Evolutionary conservation across 53 echinoderm and acorn worm species (phyloP), one percentile per base, ranked within the genome.

Genomic region (Stichopus horrens): DNA sequence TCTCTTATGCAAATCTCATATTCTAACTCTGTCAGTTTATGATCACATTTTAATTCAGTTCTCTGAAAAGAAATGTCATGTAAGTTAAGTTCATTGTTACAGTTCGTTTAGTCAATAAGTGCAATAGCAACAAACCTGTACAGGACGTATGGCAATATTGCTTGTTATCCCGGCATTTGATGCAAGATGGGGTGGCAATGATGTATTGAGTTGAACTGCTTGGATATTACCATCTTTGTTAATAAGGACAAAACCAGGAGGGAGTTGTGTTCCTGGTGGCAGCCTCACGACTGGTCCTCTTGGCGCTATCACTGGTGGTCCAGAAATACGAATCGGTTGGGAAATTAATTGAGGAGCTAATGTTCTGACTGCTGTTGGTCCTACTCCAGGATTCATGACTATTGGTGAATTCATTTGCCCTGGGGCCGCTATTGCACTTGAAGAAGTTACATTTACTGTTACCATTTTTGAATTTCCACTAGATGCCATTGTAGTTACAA

Each of bases 181-280:
- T 58, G 79, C 79, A 59, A 85, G 85, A 85, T 85, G 85, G 20
- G 85, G 68, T 85, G 63, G 85, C 60, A 85, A 65, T 52, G 91
- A 74, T 58, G 90, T 57, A 74, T 93, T 92, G 51, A 89, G 83
- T 88, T 86, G 91, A n/a, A 95, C 92, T 55, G 90, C 95, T 90
- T 94, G 95, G 52, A 97, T 88, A 66, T 90, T 95, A 23, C 97
- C 97, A 82, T 92, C 97, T 88, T 97, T 95, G 22, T 96, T 96
- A 18, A 97, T 95, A 21, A 97, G 77, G 55, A 97, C 94, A 55
- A 97, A 92, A 52, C 95, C 95, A 4, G 95, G 97, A 21, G 97
- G 97, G 53, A 97, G 86, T 1, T 89, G 79, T 13, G 93, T 91
- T 21, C 95, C 95, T 11, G 91, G 93, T 0, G 95, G 94, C 9